Evolutionary conservation across 2,888 invertebrate genomes (phyloP).

Genomic region (Melipona beecheii): DNA sequence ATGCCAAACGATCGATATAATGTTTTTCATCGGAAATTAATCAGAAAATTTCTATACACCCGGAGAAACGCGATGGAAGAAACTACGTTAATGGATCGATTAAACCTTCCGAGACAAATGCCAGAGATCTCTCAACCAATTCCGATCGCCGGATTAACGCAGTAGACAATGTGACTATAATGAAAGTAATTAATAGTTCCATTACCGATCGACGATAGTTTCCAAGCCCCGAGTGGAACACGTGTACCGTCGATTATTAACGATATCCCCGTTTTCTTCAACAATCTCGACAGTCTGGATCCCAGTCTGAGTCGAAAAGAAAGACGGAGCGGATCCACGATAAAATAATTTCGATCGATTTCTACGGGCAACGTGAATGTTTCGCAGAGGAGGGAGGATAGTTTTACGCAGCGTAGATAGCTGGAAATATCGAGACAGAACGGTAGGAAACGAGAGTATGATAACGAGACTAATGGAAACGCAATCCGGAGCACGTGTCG

Average conservation of each 20-base stretch:
- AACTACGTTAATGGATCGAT: too few relatives aligned
- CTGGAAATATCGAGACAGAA: not conserved
- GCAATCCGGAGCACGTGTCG: constrained; percentile 50
- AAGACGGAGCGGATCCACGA: too few relatives aligned
- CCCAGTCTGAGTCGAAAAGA: too few relatives aligned
- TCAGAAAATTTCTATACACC: too few relatives aligned
- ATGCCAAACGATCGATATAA: too few relatives aligned
- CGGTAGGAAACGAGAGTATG: constrained; percentile 5
- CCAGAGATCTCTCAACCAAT: constrained; percentile 12
- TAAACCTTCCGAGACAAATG: constrained; percentile 5
- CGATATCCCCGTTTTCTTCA: constrained; percentile 15
- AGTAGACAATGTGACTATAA: constrained; percentile 31
- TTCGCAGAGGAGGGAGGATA: not conserved
- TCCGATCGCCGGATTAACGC: constrained; percentile 26
- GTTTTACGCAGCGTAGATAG: not conserved
- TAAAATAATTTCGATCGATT: not conserved
- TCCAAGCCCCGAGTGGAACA: constrained; percentile 25
- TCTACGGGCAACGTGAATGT: not conserved
- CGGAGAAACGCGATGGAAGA: too few relatives aligned
- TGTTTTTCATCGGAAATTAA: too few relatives aligned
- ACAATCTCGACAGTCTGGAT: not conserved
- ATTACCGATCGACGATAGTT: constrained; percentile 49
- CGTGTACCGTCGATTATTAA: constrained; percentile 31
- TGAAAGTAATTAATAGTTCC: constrained; percentile 64
- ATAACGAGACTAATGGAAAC: constrained; percentile 51